Percentiles rank a stretch among this genome's conserved stretches.
Conservation (phyloP, 1,140 invertebrate species). For the Leptestheria dahalacensis region DNA sequence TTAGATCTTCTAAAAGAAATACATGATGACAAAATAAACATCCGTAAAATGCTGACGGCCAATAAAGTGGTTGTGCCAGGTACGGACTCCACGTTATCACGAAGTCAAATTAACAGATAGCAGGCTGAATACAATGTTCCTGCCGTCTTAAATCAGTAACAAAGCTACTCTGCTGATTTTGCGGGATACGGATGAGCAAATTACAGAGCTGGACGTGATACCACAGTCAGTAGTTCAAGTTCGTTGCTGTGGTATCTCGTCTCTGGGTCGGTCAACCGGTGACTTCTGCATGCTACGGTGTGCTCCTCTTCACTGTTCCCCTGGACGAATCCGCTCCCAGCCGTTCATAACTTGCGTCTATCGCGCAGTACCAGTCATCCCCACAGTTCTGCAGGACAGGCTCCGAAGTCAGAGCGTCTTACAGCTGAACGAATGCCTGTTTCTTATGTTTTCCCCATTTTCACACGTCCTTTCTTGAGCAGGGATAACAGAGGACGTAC, state of each 20-base stretch:
- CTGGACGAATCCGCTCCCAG: conserved; percentile 8
- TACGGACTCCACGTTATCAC: too few relatives aligned
- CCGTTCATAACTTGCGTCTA: neutral
- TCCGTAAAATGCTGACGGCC: too few relatives aligned
- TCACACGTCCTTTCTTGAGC: conserved; percentile 7
- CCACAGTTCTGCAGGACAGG: neutral
- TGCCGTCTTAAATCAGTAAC: too few relatives aligned
- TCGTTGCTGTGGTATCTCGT: conserved; percentile 26
- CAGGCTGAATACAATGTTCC: too few relatives aligned
- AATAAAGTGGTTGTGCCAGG: too few relatives aligned
- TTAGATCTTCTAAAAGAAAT: too few relatives aligned
- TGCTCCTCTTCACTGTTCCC: neutral
- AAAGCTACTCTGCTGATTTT: too few relatives aligned
- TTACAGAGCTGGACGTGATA: too few relatives aligned
- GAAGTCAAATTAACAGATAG: too few relatives aligned
- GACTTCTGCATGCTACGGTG: neutral
- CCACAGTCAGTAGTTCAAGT: conserved; percentile 29
- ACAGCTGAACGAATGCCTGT: neutral
- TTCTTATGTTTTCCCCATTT: neutral
- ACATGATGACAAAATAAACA: too few relatives aligned
- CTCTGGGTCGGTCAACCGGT: neutral
- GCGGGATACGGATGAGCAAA: too few relatives aligned
- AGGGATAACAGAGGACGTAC: neutral
- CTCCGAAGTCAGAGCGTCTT: neutral
- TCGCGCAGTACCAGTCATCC: neutral